Conservation (phyloP, 1,140 invertebrate species). For the Leptoteleia sp. region DNA sequence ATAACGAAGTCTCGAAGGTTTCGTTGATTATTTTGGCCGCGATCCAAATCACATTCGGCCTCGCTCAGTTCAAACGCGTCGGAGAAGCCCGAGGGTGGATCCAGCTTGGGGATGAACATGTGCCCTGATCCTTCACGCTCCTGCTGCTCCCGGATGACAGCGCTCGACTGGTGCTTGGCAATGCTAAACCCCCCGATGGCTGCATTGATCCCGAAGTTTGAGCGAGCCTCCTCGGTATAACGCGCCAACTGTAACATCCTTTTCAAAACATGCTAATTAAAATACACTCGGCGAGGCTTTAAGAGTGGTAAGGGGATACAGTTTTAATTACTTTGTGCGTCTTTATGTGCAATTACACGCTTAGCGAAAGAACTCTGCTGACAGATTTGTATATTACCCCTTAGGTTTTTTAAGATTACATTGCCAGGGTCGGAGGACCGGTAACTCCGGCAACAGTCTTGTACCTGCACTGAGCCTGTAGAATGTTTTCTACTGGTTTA, state of each 20-base stretch:
- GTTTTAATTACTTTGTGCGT: constrained; percentile 10
- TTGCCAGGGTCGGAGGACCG: too few relatives aligned
- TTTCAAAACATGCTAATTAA: constrained; percentile 42
- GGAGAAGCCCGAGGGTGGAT: constrained; percentile 83
- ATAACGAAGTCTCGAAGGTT: constrained; percentile 80
- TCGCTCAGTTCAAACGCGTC: constrained; percentile 83
- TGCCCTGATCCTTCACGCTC: constrained; percentile 80
- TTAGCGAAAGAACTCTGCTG: not conserved
- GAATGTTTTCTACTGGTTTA: too few relatives aligned
- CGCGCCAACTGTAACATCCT: constrained; percentile 81
- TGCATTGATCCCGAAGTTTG: constrained; percentile 77
- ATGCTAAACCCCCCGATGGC: constrained; percentile 78
- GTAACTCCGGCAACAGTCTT: too few relatives aligned
- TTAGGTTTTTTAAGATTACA: not conserved
- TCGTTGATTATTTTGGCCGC: constrained; percentile 73
- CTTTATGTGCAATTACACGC: constrained; percentile 1
- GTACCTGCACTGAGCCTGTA: too few relatives aligned
- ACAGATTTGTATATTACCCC: not conserved
- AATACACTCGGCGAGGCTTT: constrained; percentile 7
- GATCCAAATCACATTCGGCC: constrained; percentile 80
- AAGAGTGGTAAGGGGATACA: not conserved
- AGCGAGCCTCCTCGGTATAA: constrained; percentile 81
- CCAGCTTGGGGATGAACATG: constrained; percentile 83
- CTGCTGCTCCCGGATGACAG: constrained; percentile 78
- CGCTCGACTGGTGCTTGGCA: constrained; percentile 80